These are phyloP conservation scores for Phortica variegata DNA, from an alignment of 1,140 invertebrate genomes.

Conservation along the genomic window DNA sequence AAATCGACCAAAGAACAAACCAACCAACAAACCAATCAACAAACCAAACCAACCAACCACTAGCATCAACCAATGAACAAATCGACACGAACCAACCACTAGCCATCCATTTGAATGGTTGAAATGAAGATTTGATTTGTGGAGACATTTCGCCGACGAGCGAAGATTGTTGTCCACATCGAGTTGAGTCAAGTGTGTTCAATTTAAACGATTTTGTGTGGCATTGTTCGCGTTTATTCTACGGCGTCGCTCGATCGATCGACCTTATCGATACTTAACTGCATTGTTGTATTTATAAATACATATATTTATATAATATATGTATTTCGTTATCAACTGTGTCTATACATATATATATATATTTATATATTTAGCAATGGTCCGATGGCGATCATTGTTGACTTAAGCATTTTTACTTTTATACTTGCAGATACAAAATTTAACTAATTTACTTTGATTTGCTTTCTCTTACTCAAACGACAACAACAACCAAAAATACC, in stretches of 20 bases:
- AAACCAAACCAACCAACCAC: slow-evolving; percentile 28
- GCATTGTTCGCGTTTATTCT: no score
- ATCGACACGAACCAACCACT: slow-evolving; percentile 28
- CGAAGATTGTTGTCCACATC: no score
- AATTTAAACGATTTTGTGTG: no score
- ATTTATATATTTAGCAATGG: slow-evolving; percentile 50
- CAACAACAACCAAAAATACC: slow-evolving; percentile 22
- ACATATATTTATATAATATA: no score
- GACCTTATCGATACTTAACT: no score
- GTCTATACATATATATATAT: no score
- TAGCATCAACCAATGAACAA: slow-evolving; percentile 39
- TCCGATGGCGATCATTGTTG: slow-evolving; percentile 45
- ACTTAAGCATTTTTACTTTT: slow-evolving; percentile 55
- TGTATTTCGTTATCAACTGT: no score
- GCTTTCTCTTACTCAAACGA: slow-evolving; percentile 56
- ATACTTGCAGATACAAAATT: slow-evolving; percentile 54
- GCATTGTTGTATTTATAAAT: no score
- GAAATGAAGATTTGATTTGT: slow-evolving; percentile 22
- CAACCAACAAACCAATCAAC: slow-evolving; percentile 24
- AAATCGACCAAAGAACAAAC: no score
- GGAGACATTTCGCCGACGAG: slow-evolving; percentile 43
- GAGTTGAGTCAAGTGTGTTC: no score
- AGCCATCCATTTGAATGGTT: no score
- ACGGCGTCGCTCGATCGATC: no score
- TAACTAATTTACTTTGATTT: slow-evolving; percentile 57